phyloP scores from a whole-genome alignment of 2,888 invertebrate species.

The Chalcis sispes region DNA sequence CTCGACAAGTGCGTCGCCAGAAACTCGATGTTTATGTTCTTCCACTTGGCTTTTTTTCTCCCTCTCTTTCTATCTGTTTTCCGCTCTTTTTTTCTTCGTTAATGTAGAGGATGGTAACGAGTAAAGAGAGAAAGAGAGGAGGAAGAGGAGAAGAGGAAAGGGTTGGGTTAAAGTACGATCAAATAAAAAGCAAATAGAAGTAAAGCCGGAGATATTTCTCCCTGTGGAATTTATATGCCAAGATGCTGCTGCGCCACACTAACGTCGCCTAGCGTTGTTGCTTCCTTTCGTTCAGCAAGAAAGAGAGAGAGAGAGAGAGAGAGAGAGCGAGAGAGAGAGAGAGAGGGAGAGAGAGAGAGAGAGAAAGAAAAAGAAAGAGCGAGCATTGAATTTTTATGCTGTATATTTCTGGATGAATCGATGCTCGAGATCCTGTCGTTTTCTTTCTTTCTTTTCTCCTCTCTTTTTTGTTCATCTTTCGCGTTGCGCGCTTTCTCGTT shows the following conservation, averaged over 20 bases:
- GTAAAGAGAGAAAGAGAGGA: not conserved
- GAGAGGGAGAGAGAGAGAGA: too few relatives aligned
- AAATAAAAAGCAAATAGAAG: slow-evolving; percentile 56
- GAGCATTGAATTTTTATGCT: slow-evolving; percentile 54
- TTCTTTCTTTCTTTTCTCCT: slow-evolving; percentile 38
- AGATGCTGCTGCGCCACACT: slow-evolving; percentile 46
- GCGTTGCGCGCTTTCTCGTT: slow-evolving; percentile 53
- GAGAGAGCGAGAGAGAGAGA: too few relatives aligned
- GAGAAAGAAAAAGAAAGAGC: too few relatives aligned
- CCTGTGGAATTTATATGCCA: slow-evolving; percentile 49
- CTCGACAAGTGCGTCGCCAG: slow-evolving; percentile 54
- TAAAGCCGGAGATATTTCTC: slow-evolving; percentile 48
- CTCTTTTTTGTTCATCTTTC: slow-evolving; percentile 55
- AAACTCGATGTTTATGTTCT: slow-evolving; percentile 52
- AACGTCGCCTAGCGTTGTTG: too few relatives aligned
- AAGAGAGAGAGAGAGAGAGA: too few relatives aligned
- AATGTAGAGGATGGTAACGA: slow-evolving; percentile 34
- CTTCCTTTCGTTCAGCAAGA: too few relatives aligned
- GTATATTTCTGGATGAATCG: slow-evolving; percentile 42
- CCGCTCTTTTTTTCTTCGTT: slow-evolving; percentile 22
- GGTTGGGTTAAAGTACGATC: slow-evolving; percentile 48
- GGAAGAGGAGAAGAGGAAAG: too few relatives aligned
- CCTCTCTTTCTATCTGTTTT: slow-evolving; percentile 29
- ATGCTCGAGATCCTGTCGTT: slow-evolving; percentile 25
- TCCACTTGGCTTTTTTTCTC: slow-evolving; percentile 52